These are phyloP conservation scores for Saccostrea cuccullata DNA, from an alignment of 1,140 invertebrate species.

Conservation along the genomic window DNA sequence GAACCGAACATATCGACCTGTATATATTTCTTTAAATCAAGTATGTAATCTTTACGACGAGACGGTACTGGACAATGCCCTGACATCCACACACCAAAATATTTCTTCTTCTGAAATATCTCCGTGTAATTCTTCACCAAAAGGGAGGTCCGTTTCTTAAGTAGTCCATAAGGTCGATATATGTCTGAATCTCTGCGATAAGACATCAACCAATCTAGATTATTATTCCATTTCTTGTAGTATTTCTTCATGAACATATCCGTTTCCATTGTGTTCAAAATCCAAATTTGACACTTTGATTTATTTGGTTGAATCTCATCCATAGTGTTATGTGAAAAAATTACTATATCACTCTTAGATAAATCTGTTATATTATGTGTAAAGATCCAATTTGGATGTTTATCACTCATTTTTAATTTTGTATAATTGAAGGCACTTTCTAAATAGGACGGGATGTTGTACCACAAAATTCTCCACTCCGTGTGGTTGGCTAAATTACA, in stretches of 20 bases:
- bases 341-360: neutral
- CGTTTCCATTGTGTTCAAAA: neutral
- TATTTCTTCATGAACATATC: neutral
- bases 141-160: neutral
- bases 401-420: too few relatives aligned
- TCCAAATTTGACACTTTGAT: neutral
- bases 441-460: too few relatives aligned
- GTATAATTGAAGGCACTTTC: too few relatives aligned
- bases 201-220: neutral
- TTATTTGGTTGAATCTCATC: neutral
- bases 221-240: neutral
- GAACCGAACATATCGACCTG: neutral
- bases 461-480: too few relatives aligned
- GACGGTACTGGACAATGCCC: neutral
- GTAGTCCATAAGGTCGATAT: neutral
- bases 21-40: neutral
- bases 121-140: neutral
- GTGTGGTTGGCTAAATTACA: too few relatives aligned
- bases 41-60: neutral
- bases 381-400: neutral
- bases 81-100: neutral
- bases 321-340: neutral
- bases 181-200: neutral
- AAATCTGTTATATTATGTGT: neutral
- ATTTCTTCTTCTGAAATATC: neutral